Evolutionary conservation across 2,888 invertebrate genomes (phyloP), one percentile per base, ranked within the genome.

Genomic region (Tetrapedia diversipes): DNA sequence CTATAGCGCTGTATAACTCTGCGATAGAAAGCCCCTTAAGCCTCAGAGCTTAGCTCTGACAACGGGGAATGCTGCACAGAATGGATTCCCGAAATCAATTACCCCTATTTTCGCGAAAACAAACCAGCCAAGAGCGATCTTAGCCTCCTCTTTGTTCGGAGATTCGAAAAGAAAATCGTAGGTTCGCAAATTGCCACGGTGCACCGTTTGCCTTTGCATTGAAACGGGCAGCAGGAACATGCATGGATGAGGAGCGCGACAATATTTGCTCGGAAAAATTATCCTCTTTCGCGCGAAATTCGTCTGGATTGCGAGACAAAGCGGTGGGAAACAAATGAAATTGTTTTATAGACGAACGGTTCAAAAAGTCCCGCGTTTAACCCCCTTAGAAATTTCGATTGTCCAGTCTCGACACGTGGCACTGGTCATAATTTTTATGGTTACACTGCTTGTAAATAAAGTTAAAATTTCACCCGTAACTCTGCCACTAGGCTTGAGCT

Each of bases 251-350:
- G 59, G 8, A 59, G 11, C 47, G 37, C 59, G 53, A 53, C 64
- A 71, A 65, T 61, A 74, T 76, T 67, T 66, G 34, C 22, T 3
- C 45, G 45, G 27, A 54, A 65, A 60, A 65, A 65, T 19, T 41
- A 53, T 4, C 34, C 14, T 7, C 53, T 16, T 63, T 51, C 10
- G 24, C 4, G 22, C 0, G 34, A 16, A 51, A 16, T 47, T 24
- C 39, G 14, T 19, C 19, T 32, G 32, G 10, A 43, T 19, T 4
- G 11, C 32, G 8, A 29, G 22, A 43, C 34, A 24, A 4, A 39
- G 32, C 11, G 34, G 19, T 19, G 19, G 47, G 32, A n/a, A n/a
- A 53, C 54, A 69, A 82, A 81, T 71, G 51, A 60, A 79, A 74
- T 54, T 47, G 61, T 61, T 57, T 51, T 45, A 29, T 11, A 22